Evolutionary conservation across 2,797 vertebrate genomes (phyloP), one percentile per base, ranked within the genome.

Genomic region (Karalla daura): DNA sequence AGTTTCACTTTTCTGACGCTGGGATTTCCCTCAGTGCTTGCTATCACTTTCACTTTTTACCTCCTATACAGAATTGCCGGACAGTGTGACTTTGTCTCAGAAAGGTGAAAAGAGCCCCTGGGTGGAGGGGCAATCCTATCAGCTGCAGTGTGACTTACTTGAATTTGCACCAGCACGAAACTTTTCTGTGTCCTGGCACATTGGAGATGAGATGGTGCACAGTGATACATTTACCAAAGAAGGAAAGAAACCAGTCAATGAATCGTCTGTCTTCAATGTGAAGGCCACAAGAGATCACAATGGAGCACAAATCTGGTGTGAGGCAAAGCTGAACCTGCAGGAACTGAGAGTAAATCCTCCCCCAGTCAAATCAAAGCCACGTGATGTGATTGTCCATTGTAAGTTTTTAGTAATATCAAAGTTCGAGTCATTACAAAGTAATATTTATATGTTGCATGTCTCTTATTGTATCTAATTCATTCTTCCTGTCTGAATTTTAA

Each of bases 21-120:
- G 3, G 0, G 7, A 0, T 46, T 37, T 10, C 6, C 32, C 1
- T 4, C 9, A 23, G 2, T 25, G 40, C 40, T 20, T 28, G 4
- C 7, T 13, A 15, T 27, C 4, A 13, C 20, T 62, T 43, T 50
- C 12, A 12, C 1, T 43, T 66, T 61, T 14, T 5, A 2, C 28
- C 21, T 49, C 33, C 35, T 2, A 37, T 52, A 13, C 82, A 94
- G 93, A 92, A 82, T 49, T 1, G 13, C 86, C 91, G 18, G 69
- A 89, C 27, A 76, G 1, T 0, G 88, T 92, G n/a, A 78, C 74
- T 2, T 27, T 94, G 41, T 28, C 46, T 32, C 11, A 1, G 3
- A 7, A 11, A 4, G n/a, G 1, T 12, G 7, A 3, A 3, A 1
- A 1, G 0, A 21, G 18, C 4, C 24, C 50, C 2, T 7, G 89